Percentiles rank a stretch among this genome's conserved stretches.
phyloP scores from a whole-genome alignment of 30 jellyfish, hydroid and myxozoan genomes.

The Clytia hemisphaerica region DNA sequence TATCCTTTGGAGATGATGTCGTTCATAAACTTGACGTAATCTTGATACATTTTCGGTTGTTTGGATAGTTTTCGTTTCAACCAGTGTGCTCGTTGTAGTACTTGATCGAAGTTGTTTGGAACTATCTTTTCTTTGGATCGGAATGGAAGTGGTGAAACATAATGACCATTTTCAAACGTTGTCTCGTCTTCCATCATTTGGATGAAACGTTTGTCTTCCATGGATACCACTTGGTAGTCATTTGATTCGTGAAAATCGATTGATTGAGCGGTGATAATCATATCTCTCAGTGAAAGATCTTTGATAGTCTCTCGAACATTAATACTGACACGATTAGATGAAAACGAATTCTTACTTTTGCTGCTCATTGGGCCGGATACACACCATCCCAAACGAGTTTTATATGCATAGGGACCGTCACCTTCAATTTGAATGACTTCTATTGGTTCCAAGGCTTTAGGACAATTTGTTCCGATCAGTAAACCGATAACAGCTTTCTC shows the following conservation, averaged over 20 bases:
- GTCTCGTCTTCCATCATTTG: neutral
- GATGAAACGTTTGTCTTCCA: neutral
- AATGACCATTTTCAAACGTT: neutral
- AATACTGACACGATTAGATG: neutral
- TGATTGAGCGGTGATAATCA: neutral
- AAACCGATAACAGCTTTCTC: slow-evolving; percentile 17
- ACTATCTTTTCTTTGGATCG: neutral
- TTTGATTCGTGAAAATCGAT: neutral
- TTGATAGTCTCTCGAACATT: neutral
- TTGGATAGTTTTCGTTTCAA: neutral
- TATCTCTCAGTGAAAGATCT: neutral
- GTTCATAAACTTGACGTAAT: neutral
- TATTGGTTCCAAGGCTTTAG: slow-evolving; percentile 21
- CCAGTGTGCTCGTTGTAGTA: too few species aligned
- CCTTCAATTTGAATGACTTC: neutral
- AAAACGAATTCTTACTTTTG: neutral
- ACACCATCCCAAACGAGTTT: slow-evolving; percentile 26
- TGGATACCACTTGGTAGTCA: neutral
- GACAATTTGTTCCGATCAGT: slow-evolving; percentile 23
- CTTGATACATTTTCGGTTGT: slow-evolving; percentile 1
- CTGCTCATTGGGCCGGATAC: slow-evolving; percentile 31
- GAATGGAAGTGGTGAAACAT: neutral
- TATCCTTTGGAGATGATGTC: slow-evolving; percentile 11
- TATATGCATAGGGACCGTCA: slow-evolving; percentile 23
- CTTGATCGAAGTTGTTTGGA: too few species aligned